These are phyloP conservation scores for Amphimallon solstitiale DNA, from an alignment of 2,888 invertebrate species.

Conservation along the genomic window DNA sequence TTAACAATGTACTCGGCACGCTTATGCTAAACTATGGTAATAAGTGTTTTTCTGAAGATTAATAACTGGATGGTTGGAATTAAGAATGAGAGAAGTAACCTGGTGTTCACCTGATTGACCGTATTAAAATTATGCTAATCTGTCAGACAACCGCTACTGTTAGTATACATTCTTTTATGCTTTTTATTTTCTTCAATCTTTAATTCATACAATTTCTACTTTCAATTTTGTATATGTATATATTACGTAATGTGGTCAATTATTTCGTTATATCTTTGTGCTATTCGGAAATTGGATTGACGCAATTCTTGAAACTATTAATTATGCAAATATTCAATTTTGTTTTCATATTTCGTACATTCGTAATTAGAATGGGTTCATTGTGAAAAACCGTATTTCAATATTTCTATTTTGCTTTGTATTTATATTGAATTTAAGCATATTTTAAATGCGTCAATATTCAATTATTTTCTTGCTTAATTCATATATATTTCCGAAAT, in stretches of 20 bases:
- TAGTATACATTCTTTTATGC: constrained; percentile 43
- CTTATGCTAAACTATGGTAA: constrained; percentile 59
- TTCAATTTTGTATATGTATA: constrained; percentile 11
- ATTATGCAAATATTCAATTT: no score
- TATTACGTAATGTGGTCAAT: neutral
- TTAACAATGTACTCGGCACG: constrained; percentile 53
- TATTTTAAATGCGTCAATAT: no score
- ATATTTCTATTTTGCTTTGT: no score
- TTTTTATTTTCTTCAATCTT: neutral
- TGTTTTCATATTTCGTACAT: no score
- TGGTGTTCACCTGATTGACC: constrained; percentile 42
- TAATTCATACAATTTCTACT: neutral
- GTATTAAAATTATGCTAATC: constrained; percentile 47
- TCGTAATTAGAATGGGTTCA: no score
- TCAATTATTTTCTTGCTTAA: no score
- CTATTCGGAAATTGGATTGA: no score
- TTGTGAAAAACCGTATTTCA: no score
- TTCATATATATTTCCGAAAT: no score
- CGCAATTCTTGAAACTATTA: no score
- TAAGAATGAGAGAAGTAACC: constrained; percentile 44
- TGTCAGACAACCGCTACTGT: constrained; percentile 41
- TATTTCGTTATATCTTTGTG: no score
- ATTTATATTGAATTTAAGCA: no score
- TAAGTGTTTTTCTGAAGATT: constrained; percentile 54
- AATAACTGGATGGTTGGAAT: constrained; percentile 52